A percentile compares a stretch with the other conserved stretches of the same genome.
phyloP scores from a whole-genome alignment of 2,113 vertebrate genomes.

The Erythrolamprus reginae region DNA sequence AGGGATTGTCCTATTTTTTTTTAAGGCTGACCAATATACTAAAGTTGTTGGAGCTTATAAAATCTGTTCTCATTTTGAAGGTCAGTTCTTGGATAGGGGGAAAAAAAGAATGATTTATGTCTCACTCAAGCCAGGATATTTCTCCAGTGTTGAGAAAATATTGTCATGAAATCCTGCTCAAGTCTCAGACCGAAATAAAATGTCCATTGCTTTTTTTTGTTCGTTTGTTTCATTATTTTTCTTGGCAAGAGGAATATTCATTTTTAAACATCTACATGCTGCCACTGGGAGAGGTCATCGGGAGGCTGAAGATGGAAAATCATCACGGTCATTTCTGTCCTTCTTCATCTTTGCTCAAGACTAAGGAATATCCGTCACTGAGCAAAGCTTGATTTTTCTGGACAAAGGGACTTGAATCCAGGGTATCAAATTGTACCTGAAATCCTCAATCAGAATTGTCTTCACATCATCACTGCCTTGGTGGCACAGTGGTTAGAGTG shows the following conservation, averaged over 20 bases:
- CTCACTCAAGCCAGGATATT: background rate
- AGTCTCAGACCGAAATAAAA: background rate
- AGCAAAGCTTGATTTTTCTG: background rate
- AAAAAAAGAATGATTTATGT: constrained; percentile 6
- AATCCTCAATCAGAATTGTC: constrained; percentile 64
- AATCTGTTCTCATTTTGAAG: background rate
- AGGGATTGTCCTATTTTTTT: background rate
- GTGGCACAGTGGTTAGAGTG: no score
- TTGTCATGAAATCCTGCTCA: background rate
- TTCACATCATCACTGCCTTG: constrained; percentile 59
- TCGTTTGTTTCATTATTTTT: background rate
- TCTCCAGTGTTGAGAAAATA: background rate
- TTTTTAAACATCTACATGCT: background rate
- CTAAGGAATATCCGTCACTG: background rate
- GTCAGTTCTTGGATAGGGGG: background rate
- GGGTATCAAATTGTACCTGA: background rate
- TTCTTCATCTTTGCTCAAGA: background rate
- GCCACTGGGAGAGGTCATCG: background rate
- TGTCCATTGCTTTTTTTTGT: background rate
- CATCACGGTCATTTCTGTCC: background rate
- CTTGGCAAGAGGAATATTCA: background rate
- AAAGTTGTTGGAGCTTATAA: background rate
- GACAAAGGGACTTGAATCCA: constrained; percentile 35
- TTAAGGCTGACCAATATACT: background rate
- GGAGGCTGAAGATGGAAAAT: background rate